Conservation (phyloP, 2,113 vertebrate genomes). For the Pao palembangensis region DNA sequence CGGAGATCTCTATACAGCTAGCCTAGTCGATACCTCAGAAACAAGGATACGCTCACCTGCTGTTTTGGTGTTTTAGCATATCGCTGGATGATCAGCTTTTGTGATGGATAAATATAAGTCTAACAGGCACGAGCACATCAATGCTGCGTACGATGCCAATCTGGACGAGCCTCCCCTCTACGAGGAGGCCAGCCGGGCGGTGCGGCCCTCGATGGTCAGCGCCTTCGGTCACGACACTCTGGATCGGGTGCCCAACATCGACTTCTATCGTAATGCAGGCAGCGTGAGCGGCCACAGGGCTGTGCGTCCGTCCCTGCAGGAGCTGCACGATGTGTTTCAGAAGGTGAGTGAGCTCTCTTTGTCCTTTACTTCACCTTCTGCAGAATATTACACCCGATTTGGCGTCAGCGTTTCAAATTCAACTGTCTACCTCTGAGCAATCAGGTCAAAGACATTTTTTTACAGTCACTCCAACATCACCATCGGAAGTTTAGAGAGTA, state of each 20-base stretch:
- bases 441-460: constrained; percentile 4
- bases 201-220: constrained; percentile 78
- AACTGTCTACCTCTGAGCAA: constrained; percentile 7
- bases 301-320: constrained; percentile 87
- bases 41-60: too few species aligned
- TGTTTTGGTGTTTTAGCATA: too few species aligned
- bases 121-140: constrained; percentile 54
- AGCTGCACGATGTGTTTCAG: constrained; percentile 91
- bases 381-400: constrained; percentile 7
- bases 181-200: constrained; percentile 78
- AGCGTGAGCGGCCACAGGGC: constrained; percentile 88
- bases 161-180: constrained; percentile 82
- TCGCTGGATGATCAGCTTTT: constrained; percentile 6
- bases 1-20: not conserved
- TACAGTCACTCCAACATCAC: too few species aligned
- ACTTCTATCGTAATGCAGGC: constrained; percentile 93
- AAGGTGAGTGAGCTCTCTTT: constrained; percentile 79
- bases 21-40: too few species aligned
- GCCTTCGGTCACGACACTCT: constrained; percentile 94
- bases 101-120: constrained; percentile 64
- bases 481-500: too few species aligned
- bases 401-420: not conserved
- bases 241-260: constrained; percentile 89
- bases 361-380: constrained; percentile 7
- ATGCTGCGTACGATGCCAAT: constrained; percentile 58